Evolutionary conservation across 2,888 invertebrate genomes (phyloP).

Genomic region (Serrognathus titanus): DNA sequence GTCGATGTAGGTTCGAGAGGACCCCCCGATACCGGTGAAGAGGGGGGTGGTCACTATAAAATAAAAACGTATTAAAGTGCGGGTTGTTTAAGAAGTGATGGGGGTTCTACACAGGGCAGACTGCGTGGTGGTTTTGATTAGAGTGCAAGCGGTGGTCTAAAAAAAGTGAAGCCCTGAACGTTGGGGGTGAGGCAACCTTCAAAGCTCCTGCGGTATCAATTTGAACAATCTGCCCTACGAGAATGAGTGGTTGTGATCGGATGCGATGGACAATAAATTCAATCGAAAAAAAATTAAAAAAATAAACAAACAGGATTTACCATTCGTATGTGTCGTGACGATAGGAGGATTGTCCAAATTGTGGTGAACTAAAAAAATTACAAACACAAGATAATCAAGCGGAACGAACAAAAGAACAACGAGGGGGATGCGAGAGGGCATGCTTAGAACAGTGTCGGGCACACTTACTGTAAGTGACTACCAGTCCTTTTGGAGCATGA

Average conservation of each 20-base stretch:
- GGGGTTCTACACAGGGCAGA: not conserved
- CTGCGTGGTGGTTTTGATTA: not conserved
- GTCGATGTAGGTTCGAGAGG: conserved; percentile 91
- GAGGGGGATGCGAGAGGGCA: conserved; percentile 9
- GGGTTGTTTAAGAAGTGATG: not conserved
- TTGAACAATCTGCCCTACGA: too few species aligned
- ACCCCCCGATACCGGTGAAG: conserved; percentile 70
- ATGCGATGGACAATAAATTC: too few species aligned
- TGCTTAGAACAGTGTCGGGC: not conserved
- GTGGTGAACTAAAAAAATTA: conserved; percentile 61
- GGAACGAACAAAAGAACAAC: conserved; percentile 3
- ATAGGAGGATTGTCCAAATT: conserved; percentile 70
- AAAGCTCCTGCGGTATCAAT: too few species aligned
- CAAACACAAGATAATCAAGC: conserved; percentile 7
- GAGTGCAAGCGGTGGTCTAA: too few species aligned
- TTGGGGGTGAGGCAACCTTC: too few species aligned
- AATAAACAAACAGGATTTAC: conserved; percentile 49
- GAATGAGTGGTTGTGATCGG: too few species aligned
- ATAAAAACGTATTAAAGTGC: not conserved
- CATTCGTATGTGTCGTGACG: conserved; percentile 67
- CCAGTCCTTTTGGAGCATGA: conserved; percentile 59
- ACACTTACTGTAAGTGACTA: conserved; percentile 81
- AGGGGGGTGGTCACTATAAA: conserved; percentile 87
- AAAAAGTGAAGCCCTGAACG: too few species aligned
- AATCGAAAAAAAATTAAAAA: conserved; percentile 22